Conservation (phyloP, 2,113 vertebrate species). For the Corythoichthys haematopterus region DNA sequence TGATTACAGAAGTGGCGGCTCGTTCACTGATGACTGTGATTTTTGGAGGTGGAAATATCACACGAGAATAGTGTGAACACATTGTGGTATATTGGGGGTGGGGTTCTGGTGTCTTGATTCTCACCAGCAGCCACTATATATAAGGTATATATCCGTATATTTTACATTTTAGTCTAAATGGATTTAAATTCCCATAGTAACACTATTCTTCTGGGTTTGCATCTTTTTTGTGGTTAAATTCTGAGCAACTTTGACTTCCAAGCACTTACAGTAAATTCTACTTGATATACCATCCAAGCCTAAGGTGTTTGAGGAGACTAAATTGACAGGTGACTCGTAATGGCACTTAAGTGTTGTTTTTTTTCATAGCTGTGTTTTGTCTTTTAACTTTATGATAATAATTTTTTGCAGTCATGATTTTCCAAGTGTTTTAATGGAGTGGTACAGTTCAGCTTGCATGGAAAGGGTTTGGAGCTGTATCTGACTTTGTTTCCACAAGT, state of each 20-base stretch:
- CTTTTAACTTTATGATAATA: background rate
- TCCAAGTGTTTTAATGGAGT: background rate
- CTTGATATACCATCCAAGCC: background rate
- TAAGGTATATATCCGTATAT: background rate
- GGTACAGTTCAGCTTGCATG: background rate
- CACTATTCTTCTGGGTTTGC: background rate
- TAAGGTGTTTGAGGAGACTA: background rate
- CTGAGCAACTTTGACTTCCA: background rate
- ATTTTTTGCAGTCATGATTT: background rate
- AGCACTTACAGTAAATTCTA: background rate
- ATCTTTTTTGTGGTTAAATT: background rate
- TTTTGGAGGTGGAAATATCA: background rate
- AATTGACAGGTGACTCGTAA: background rate
- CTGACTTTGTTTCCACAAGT: background rate
- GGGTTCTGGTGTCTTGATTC: background rate
- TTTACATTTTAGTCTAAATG: background rate
- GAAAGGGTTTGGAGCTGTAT: background rate
- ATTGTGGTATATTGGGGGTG: slow-evolving; percentile 1
- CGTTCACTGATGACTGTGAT: slow-evolving; percentile 5
- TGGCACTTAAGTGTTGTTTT: background rate
- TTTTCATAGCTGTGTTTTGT: background rate
- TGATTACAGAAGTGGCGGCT: background rate
- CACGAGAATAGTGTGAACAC: background rate
- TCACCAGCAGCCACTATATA: background rate
- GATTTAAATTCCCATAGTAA: background rate